Base-by-base conservation (phyloP, 2,888 invertebrate species). In the Scelioninae gen. 1 region DNA sequence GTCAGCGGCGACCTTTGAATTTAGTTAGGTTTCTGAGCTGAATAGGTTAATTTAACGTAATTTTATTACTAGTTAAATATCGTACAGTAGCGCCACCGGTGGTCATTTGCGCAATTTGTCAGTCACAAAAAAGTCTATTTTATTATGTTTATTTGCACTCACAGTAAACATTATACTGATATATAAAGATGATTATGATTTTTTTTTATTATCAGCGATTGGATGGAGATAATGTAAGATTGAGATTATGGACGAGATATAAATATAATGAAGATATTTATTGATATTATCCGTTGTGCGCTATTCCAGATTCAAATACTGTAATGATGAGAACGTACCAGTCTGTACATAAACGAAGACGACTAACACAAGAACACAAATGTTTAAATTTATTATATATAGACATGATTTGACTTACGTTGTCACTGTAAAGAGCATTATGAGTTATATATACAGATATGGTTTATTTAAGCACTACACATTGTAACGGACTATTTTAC, bases 401-500 rank as follows among this genome's bases (percentile, higher is more conserved):
- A 51, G n/a, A 13, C 29, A 76, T 34, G 53, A 49, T 68, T 68
- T 68, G 13, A 68, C 13, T 68, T 77, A 68, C 16, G 13, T 76
- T 68, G 53, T n/a, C n/a, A n/a, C n/a, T n/a, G 43, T 60, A 56
- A 49, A 47, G 29, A 58, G 40, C 53, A 76, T 66, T 32, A 62
- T 75, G 29, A 66, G 43, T 81, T 68, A 68, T 71, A 51, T 68
- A 71, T 55, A 40, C 45, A 76, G 13, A 66, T 56, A 78, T 13
- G n/a, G 32, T 71, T 78, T 78, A 78, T 80, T 87, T 87, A 88
- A 85, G 85, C 82, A 83, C 83, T 87, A 88, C 84, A 88, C 86
- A 55, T 71, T 51, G 87, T 89, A 89, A 89, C 88, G 86, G 84
- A 87, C 85, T 86, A 86, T 87, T 88, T 89, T 90, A 88, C 84